Conservation (phyloP, 92 coral and sea anemone species). For the Paramuricea clavata region DNA sequence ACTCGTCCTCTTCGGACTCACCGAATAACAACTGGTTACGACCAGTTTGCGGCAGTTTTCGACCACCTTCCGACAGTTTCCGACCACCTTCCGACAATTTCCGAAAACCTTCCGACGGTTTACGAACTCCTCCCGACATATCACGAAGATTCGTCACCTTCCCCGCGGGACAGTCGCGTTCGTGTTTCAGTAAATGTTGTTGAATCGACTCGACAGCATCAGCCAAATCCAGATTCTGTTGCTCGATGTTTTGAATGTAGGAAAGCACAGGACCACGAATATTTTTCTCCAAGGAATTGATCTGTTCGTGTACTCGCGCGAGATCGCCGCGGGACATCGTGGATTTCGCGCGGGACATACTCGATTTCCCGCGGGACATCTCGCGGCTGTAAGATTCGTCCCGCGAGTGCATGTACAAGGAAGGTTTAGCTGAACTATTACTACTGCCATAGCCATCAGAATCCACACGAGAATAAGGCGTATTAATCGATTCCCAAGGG, state of each 20-base stretch:
- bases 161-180: conserved; percentile 26
- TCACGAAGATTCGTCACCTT: not conserved
- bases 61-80: not conserved
- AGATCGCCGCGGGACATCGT: conserved; percentile 17
- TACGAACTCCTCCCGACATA: not conserved
- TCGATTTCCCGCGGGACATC: not conserved
- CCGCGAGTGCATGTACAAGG: not conserved
- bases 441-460: not conserved
- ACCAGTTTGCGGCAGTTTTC: not conserved
- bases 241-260: conserved; percentile 15
- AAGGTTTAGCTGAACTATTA: not conserved
- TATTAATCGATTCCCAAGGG: conserved; percentile 9
- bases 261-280: conserved; percentile 29
- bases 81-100: not conserved
- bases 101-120: not conserved
- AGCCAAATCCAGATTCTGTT: conserved; percentile 6
- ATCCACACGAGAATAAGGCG: not conserved
- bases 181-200: conserved; percentile 27
- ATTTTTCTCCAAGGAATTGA: conserved; percentile 16
- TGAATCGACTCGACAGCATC: conserved; percentile 30
- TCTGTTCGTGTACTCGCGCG: conserved; percentile 15
- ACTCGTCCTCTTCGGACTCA: conserved; percentile 1
- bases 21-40: not conserved
- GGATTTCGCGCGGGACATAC: not conserved
- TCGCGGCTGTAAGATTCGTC: not conserved